Percentiles rank a stretch among this genome's conserved stretches.
phyloP scores from a whole-genome alignment of 2,113 vertebrate species.

The Zootoca vivipara region DNA sequence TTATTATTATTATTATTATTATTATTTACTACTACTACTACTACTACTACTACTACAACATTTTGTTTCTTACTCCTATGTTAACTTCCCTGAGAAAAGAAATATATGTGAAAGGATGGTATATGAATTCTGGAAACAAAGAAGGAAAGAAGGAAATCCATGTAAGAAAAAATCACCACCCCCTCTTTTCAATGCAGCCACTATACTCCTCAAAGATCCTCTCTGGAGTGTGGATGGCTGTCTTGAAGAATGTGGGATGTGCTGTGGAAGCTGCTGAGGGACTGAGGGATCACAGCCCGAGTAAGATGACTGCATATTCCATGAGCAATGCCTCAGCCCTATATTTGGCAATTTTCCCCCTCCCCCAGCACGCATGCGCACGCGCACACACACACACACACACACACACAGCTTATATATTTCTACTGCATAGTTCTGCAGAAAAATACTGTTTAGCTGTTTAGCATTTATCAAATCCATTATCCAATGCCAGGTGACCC shows the following conservation, averaged over 20 bases:
- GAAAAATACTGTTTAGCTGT: conserved; percentile 27
- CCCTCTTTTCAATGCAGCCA: background rate
- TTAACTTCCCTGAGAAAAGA: too few species aligned
- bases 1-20: too few species aligned
- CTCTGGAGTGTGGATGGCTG: conserved; percentile 18
- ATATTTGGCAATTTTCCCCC: background rate
- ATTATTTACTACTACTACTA: too few species aligned
- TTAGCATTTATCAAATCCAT: conserved; percentile 14
- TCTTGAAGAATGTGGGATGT: background rate
- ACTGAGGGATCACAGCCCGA: background rate
- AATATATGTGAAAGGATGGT: too few species aligned
- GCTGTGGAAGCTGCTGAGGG: background rate
- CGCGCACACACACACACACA: background rate
- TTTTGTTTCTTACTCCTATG: too few species aligned
- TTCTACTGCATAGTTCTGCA: conserved; percentile 24
- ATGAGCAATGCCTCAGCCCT: background rate
- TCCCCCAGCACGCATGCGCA: background rate
- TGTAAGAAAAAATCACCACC: background rate
- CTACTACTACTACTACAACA: too few species aligned
- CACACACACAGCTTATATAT: background rate
- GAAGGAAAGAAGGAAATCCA: too few species aligned
- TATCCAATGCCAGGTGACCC: background rate
- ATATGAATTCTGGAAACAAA: too few species aligned
- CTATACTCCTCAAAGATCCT: background rate
- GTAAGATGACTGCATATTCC: background rate